Conservation (phyloP, 2,797 vertebrate genomes). For the Fistularia commersonii region DNA sequence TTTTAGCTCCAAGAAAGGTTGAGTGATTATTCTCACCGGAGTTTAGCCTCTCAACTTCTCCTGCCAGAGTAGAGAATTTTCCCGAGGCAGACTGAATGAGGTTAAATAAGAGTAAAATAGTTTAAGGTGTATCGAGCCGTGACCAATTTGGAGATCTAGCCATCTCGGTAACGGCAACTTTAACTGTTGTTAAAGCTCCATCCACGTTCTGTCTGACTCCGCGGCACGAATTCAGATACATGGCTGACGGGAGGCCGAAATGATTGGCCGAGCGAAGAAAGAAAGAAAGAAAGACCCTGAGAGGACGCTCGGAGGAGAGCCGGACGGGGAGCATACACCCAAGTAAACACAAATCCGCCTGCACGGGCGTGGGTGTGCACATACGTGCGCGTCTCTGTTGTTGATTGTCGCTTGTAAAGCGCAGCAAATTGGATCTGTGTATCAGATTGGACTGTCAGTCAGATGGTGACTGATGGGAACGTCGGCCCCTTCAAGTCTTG, state of each 20-base stretch:
- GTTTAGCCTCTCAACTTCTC: slow-evolving; percentile 54
- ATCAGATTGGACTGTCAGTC: slow-evolving; percentile 74
- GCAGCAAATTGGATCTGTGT: slow-evolving; percentile 64
- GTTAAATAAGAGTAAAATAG: slow-evolving; percentile 33
- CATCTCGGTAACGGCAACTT: slow-evolving; percentile 13
- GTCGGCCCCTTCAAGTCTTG: slow-evolving; percentile 40
- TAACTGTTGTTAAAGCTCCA: slow-evolving; percentile 32
- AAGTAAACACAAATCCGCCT: neutral
- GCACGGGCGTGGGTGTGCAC: slow-evolving; percentile 5
- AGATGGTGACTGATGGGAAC: slow-evolving; percentile 63
- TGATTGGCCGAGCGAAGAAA: slow-evolving; percentile 46
- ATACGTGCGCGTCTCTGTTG: slow-evolving; percentile 19
- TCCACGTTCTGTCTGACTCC: slow-evolving; percentile 21
- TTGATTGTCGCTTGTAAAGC: slow-evolving; percentile 58
- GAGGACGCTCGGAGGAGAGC: slow-evolving; percentile 42
- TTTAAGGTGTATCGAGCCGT: slow-evolving; percentile 32
- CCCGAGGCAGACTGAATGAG: slow-evolving; percentile 15
- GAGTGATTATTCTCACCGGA: slow-evolving; percentile 45
- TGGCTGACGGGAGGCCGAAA: slow-evolving; percentile 45
- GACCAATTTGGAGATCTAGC: slow-evolving; percentile 27
- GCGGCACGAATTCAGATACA: slow-evolving; percentile 18
- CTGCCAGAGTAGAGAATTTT: slow-evolving; percentile 45
- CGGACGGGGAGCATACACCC: neutral
- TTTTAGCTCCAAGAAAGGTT: slow-evolving; percentile 23
- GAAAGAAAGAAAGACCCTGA: slow-evolving; percentile 51